Evolutionary conservation across 2,888 invertebrate genomes (phyloP).

Genomic region (Smittia aterrima): DNA sequence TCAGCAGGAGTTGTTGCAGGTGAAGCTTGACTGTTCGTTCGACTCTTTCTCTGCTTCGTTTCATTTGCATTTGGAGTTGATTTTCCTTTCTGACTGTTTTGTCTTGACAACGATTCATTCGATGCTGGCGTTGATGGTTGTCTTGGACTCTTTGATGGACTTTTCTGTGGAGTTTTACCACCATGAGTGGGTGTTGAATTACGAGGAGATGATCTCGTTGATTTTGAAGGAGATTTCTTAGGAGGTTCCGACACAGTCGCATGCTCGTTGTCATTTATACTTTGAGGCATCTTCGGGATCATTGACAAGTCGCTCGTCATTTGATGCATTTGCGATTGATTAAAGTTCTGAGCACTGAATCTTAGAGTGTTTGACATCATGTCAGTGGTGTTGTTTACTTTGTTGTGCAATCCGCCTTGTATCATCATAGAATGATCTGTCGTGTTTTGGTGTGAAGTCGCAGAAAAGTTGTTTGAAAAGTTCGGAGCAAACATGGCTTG

Average conservation of each 20-base stretch:
- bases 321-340: constrained; percentile 42
- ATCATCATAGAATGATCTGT: constrained; percentile 54
- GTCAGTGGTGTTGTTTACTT: constrained; percentile 19
- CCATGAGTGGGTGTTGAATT: constrained; percentile 37
- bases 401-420: constrained; percentile 55
- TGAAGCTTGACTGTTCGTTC: constrained; percentile 49
- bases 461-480: constrained; percentile 59
- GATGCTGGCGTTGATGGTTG: constrained; percentile 41
- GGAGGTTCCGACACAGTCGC: neutral
- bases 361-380: constrained; percentile 9
- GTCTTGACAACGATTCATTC: constrained; percentile 23
- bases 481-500: constrained; percentile 64
- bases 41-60: constrained; percentile 41
- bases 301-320: constrained; percentile 48
- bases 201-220: constrained; percentile 62
- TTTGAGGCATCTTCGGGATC: constrained; percentile 50
- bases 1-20: constrained; percentile 52
- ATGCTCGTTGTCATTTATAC: neutral
- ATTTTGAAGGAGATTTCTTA: constrained; percentile 55
- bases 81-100: constrained; percentile 34
- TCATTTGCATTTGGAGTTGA: constrained; percentile 29
- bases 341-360: constrained; percentile 24
- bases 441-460: constrained; percentile 32
- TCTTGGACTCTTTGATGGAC: constrained; percentile 46
- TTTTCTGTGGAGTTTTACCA: constrained; percentile 41